A percentile compares a stretch with the other conserved stretches of the same genome.
These are phyloP conservation scores for Drosophila pruinosa DNA, from an alignment of 1,140 invertebrate genomes.

Conservation along the genomic window DNA sequence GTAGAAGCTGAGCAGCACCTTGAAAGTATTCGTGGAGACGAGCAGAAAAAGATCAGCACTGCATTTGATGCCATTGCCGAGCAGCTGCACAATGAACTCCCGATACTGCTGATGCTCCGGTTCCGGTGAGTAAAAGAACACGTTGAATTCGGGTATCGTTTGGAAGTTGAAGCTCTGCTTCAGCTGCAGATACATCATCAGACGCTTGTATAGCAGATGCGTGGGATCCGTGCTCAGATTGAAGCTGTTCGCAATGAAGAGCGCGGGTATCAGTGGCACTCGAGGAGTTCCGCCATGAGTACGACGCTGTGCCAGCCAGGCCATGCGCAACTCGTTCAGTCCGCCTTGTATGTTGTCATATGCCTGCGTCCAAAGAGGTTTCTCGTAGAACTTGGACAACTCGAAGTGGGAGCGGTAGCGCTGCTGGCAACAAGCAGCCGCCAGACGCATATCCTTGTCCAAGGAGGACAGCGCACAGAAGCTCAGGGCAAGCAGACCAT, in stretches of 20 bases:
- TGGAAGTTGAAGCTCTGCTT: slow-evolving; percentile 87
- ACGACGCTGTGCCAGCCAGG: slow-evolving; percentile 70
- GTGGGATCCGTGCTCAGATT: slow-evolving; percentile 85
- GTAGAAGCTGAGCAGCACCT: slow-evolving; percentile 85
- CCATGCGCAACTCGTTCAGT: slow-evolving; percentile 67
- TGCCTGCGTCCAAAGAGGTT: slow-evolving; percentile 80
- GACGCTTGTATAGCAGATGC: slow-evolving; percentile 85
- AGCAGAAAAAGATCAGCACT: slow-evolving; percentile 85
- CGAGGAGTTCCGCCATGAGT: slow-evolving; percentile 83
- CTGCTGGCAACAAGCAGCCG: slow-evolving; percentile 86
- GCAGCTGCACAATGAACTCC: slow-evolving; percentile 87
- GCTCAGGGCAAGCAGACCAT: slow-evolving; percentile 85
- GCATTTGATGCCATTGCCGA: slow-evolving; percentile 86
- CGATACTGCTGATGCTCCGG: slow-evolving; percentile 85
- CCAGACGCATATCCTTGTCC: slow-evolving; percentile 84
- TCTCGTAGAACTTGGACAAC: slow-evolving; percentile 83
- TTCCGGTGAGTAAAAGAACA: slow-evolving; percentile 87
- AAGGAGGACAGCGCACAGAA: slow-evolving; percentile 85
- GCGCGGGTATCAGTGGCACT: slow-evolving; percentile 85
- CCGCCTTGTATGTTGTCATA: slow-evolving; percentile 84
- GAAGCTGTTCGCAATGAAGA: slow-evolving; percentile 87
- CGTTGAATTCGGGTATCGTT: slow-evolving; percentile 88
- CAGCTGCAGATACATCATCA: slow-evolving; percentile 87
- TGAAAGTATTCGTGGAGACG: slow-evolving; percentile 85
- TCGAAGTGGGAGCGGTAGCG: slow-evolving; percentile 85